Base-by-base conservation (phyloP, 2,113 vertebrate genomes). In the Pygoscelis antarcticus region DNA sequence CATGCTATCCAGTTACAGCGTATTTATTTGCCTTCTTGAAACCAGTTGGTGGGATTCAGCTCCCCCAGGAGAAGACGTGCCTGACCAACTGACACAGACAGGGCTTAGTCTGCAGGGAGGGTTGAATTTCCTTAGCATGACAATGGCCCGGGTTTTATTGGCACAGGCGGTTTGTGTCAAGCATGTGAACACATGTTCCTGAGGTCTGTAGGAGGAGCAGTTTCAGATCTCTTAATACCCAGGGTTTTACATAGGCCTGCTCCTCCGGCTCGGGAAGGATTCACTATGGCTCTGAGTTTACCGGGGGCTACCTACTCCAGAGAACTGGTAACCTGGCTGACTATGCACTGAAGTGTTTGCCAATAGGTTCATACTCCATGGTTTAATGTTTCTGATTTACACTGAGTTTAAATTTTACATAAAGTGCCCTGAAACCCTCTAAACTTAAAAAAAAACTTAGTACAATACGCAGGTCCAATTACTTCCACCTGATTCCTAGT, bases 1-100 rank as follows among this genome's bases (percentile, higher is more conserved):
- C 68, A 80, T 93, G 83, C 83, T 94, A 89, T 95, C 82, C 81
- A 44, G 20, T 97, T 96, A 95, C 93, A 77, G 81, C 29, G 69
- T 93, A 93, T 96, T 96, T 95, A 92, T 93, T 96, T 95, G 91
- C 57, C 75, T 80, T 91, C 81, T 93, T 89, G 87, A 96, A 96
- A 93, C 81, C 89, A 30, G 72, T 86, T 88, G 87, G 84, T 4
- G 2, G 87, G 69, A 88, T 88, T 88, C 78, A 88, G 26, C 66
- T 96, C 79, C 88, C 89, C 25, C 75, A 90, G 93, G 93, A 96
- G 93, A 88, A 90, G 84, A 91, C 0, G 23, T 83, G 68, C 76
- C 96, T 92, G 95, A 89, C 87, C 92, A 90, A 64, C 62, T 88
- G 78, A 93, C 57, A 93, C 20, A 79, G 89, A 52, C 65, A 69